Percentiles rank a stretch among this genome's conserved stretches.
These are phyloP conservation scores for Euzophera pinguis DNA, from an alignment of 2,888 invertebrate genomes.

Conservation along the genomic window DNA sequence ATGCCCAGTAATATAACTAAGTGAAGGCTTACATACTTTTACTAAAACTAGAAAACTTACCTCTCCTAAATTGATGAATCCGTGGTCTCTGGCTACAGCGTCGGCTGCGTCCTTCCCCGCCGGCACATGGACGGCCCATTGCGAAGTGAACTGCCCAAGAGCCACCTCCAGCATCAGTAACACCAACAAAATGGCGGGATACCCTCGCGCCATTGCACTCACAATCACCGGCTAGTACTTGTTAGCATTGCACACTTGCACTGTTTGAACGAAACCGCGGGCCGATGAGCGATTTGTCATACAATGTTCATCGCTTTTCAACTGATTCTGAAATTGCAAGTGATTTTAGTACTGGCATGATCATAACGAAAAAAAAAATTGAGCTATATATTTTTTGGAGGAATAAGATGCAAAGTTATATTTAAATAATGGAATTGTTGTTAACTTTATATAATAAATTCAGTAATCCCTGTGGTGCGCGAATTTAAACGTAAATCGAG, in stretches of 20 bases:
- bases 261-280: conserved; percentile 2
- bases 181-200: conserved; percentile 51
- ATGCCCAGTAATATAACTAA: too few relatives aligned
- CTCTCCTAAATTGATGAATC: conserved; percentile 91
- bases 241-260: conserved; percentile 70
- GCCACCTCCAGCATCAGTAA: conserved; percentile 44
- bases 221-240: conserved; percentile 73
- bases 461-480: too few relatives aligned
- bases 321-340: background rate
- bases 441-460: too few relatives aligned
- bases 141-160: conserved; percentile 84
- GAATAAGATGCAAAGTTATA: too few relatives aligned
- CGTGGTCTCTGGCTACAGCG: conserved; percentile 88
- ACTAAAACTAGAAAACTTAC: conserved; percentile 72
- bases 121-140: conserved; percentile 92
- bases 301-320: conserved; percentile 12
- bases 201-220: conserved; percentile 68
- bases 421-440: too few relatives aligned
- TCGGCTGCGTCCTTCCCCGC: conserved; percentile 85
- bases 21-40: too few relatives aligned
- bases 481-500: too few relatives aligned
- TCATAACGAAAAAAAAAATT: too few relatives aligned
- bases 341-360: background rate
- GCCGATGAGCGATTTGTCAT: conserved; percentile 10
- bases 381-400: too few relatives aligned